Evolutionary conservation across 2,113 vertebrate genomes (phyloP), one percentile per base, ranked within the genome.

Genomic region (Isurus oxyrinchus): DNA sequence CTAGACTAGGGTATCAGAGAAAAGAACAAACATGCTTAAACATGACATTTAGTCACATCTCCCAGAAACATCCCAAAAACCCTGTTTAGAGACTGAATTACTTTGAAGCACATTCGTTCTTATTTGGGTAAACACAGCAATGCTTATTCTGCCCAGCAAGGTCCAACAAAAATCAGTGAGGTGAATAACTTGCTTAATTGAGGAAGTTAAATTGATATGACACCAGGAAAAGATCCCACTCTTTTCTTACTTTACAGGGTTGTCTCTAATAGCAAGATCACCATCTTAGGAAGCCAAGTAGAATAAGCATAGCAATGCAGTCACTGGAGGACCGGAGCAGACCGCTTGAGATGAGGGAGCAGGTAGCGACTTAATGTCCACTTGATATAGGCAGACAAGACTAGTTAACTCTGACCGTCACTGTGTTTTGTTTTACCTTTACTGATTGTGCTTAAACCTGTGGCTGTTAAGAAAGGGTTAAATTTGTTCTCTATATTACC

Each of bases 401-500:
- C 16, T 57, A 59, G 61, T 66, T 25, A 61, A 44, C 21, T 66
- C 35, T 69, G n/a, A 66, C n/a, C 21, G 13, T 4, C 59, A 7
- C 57, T 40, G 35, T 8, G 14, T 79, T 49, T 96, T 96, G 61
- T 59, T 95, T 95, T 67, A 95, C 7, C 44, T 67, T 72, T 95
- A 35, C 49, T 7, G 63, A 55, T 55, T 10, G 40, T 27, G 14
- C 5, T 49, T 72, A 49, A 63, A 21, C 8, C 10, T 40, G 59
- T 94, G 94, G 44, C 27, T 10, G 67, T 49, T 55, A 72, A 31
- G 44, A 86, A 7, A 90, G 40, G 55, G 96, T 94, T 94, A 96
- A 79, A 96, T 31, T 69, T 31, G 63, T 88, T 16, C 11, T 59
- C 63, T 94, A 66, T 87, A 93, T 25, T 98, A 98, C 98, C 98